Base-by-base conservation (phyloP, 2,888 invertebrate species). In the Drosophila emarginata region DNA sequence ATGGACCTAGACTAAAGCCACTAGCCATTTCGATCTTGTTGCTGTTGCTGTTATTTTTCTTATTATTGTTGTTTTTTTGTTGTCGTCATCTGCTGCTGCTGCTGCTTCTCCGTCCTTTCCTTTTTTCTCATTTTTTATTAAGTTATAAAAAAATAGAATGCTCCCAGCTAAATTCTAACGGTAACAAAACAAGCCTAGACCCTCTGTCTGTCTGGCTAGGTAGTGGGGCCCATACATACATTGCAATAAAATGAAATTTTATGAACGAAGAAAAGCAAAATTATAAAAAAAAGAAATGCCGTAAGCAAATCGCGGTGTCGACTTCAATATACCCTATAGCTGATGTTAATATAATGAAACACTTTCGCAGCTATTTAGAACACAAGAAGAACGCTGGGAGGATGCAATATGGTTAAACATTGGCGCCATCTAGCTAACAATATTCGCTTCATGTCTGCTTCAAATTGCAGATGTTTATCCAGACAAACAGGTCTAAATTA, bases 191-290 rank as follows among this genome's bases (percentile, higher is more conserved):
- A 32, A 56, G 21, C 62, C 45, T 28, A 62, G 40, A 23, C 21
- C 26, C 15, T 40, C 36, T 18, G 36, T 36, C 36, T 36, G 54
- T 18, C 15, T 21, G 54, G 36, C 23, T 23, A 12, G 45, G 18
- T 61, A 39, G 45, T 60, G 45, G 21, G 18, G 11, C 9, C 45
- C 67, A 72, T 72, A 64, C 67, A 72, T 72, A 64, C 65, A 82
- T 82, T 84, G 87, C 83, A 87, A 87, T 87, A 87, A 87, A 84
- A 81, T 77, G 61, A 64, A 78, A 77, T 81, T 84, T 84, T 84
- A 84, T 84, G 81, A 79, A 68, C 61, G 53, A 64, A 66, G 64
- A 67, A 61, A 68, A 68, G 66, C 57, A 50, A 72, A 65, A 64
- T 77, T 61, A 76, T 67, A 67, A 61, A 50, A 59, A 58, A 71